These are phyloP conservation scores for Trichonephila inaurata DNA, from an alignment of 1,140 invertebrate genomes.

Conservation along the genomic window DNA sequence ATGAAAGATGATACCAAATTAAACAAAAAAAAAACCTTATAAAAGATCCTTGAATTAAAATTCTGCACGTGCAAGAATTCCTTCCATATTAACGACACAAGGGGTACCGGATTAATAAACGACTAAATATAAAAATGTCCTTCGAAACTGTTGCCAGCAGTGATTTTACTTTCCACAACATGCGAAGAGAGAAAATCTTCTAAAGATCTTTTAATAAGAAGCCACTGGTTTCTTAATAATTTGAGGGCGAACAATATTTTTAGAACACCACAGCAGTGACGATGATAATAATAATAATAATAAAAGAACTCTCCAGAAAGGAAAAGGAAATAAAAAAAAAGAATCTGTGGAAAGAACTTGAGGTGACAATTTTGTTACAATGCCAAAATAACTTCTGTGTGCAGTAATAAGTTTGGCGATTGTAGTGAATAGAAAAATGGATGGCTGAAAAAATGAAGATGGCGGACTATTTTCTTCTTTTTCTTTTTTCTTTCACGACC, in stretches of 20 bases:
- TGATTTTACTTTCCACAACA: background rate
- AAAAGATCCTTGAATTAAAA: background rate
- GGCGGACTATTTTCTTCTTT: background rate
- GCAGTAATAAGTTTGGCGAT: conserved; percentile 43
- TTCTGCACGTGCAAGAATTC: background rate
- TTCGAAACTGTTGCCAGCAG: background rate
- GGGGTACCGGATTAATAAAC: background rate
- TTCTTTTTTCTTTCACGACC: background rate
- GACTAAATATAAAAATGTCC: conserved; percentile 23
- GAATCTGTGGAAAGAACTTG: background rate
- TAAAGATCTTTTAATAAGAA: conserved; percentile 11
- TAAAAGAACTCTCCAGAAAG: background rate
- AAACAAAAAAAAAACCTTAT: background rate
- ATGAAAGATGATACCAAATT: conserved; percentile 16
- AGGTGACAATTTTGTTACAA: conserved; percentile 54
- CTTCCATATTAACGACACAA: background rate
- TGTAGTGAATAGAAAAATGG: conserved; percentile 30
- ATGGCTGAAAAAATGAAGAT: background rate
- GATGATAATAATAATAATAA: background rate
- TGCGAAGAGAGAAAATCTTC: background rate
- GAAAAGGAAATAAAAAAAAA: background rate
- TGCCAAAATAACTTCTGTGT: conserved; percentile 45
- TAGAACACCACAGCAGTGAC: conserved; percentile 4
- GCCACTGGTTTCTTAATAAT: conserved; percentile 15
- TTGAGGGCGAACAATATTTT: conserved; percentile 33